phyloP scores from a whole-genome alignment of 2,113 vertebrate species.

The Cebidichthys violaceus region DNA sequence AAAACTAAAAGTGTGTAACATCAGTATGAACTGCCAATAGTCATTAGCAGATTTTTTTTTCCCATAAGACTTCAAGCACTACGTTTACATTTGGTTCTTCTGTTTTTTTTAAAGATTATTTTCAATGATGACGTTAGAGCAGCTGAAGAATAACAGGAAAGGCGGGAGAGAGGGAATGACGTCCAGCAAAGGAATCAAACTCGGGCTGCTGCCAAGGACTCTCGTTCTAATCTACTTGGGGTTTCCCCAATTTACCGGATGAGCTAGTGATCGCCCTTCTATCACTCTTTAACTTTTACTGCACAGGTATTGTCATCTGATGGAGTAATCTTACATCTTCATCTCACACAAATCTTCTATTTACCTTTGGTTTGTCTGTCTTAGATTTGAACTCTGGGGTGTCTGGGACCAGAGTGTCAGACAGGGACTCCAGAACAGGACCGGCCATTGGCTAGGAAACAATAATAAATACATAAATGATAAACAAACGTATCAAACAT shows the following conservation, averaged over 20 bases:
- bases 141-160: neutral
- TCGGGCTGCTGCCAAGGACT: neutral
- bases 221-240: neutral
- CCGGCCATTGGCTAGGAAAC: constrained; percentile 71
- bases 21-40: neutral
- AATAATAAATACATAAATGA: neutral
- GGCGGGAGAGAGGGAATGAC: neutral
- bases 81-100: neutral
- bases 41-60: neutral
- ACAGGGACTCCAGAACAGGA: constrained; percentile 65
- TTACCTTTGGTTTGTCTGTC: constrained; percentile 80
- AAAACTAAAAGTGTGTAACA: neutral
- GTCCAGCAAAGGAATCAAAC: neutral
- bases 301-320: neutral
- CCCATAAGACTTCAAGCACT: neutral
- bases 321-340: neutral
- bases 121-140: neutral
- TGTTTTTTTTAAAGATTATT: neutral
- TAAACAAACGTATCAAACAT: neutral
- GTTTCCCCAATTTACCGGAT: neutral
- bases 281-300: neutral
- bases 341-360: neutral
- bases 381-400: constrained; percentile 63
- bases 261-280: neutral
- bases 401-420: constrained; percentile 67